These are phyloP conservation scores for Prionailurus viverrinus DNA, from an alignment of 2,113 vertebrate species.

Conservation along the genomic window DNA sequence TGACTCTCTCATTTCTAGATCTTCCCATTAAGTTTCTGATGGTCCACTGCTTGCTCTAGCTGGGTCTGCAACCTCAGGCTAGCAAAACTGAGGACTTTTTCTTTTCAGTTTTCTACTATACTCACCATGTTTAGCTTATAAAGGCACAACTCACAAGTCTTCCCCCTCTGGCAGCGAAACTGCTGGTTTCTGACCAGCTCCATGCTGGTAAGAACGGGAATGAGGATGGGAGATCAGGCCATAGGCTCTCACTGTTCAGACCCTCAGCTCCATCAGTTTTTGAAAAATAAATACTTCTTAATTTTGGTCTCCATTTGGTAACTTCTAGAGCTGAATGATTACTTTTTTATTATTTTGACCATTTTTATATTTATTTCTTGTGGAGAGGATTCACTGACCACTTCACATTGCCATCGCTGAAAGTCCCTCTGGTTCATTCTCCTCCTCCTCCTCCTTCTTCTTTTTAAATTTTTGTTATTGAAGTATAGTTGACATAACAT, in stretches of 20 bases:
- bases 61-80: neutral
- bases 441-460: too few relatives aligned
- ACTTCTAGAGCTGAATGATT: slow-evolving; percentile 24
- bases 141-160: neutral
- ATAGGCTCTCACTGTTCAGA: neutral
- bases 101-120: neutral
- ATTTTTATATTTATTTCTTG: neutral
- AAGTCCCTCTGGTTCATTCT: neutral
- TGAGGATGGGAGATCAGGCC: neutral
- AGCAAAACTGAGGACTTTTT: neutral
- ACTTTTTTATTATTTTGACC: neutral
- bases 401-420: neutral
- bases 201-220: neutral
- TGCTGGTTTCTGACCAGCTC: neutral
- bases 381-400: neutral
- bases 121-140: neutral
- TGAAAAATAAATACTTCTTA: slow-evolving; percentile 28
- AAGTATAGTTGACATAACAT: neutral
- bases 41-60: neutral
- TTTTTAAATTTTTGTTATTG: neutral
- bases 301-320: slow-evolving; percentile 6
- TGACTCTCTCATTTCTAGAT: neutral
- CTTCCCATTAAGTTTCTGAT: neutral
- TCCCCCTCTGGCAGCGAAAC: neutral
- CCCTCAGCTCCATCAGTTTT: neutral